phyloP scores from a whole-genome alignment of 2,888 invertebrate genomes.

The Pristionchus entomophagus region DNA sequence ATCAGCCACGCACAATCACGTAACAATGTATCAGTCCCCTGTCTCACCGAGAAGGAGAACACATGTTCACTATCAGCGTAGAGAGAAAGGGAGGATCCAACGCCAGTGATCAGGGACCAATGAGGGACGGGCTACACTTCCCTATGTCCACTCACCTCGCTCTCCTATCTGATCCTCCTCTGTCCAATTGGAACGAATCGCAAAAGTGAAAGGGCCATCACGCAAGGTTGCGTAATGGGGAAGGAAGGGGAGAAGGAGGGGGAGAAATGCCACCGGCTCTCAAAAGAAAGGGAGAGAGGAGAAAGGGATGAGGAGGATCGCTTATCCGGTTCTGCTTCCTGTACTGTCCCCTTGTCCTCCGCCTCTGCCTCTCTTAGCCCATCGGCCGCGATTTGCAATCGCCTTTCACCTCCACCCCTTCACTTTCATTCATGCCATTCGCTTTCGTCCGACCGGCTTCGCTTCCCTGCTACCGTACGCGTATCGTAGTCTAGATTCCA shows the following conservation, averaged over 20 bases:
- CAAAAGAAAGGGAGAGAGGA: conserved; percentile 6
- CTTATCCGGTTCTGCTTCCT: conserved; percentile 21
- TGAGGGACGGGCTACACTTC: too few species aligned
- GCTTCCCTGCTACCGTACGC: neutral
- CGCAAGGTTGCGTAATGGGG: conserved; percentile 41
- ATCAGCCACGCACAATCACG: conserved; percentile 21
- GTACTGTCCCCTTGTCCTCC: neutral
- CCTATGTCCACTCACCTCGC: conserved; percentile 7
- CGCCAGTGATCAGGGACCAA: neutral
- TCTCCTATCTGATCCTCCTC: neutral
- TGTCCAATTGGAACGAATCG: conserved; percentile 2
- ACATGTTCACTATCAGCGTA: neutral
- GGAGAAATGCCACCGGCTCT: conserved; percentile 11
- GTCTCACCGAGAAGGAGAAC: neutral
- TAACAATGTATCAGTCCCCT: conserved; percentile 34
- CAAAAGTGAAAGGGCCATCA: conserved; percentile 24
- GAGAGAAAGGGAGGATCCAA: neutral
- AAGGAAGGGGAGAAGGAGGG: neutral
- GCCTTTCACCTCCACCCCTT: neutral
- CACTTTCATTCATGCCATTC: conserved; percentile 8
- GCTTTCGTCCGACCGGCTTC: neutral
- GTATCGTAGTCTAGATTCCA: too few species aligned
- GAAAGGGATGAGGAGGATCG: neutral
- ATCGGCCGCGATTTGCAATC: conserved; percentile 2
- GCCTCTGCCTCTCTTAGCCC: neutral